phyloP scores from a whole-genome alignment of 2,797 vertebrate species.

The Bovichtus variegatus region DNA sequence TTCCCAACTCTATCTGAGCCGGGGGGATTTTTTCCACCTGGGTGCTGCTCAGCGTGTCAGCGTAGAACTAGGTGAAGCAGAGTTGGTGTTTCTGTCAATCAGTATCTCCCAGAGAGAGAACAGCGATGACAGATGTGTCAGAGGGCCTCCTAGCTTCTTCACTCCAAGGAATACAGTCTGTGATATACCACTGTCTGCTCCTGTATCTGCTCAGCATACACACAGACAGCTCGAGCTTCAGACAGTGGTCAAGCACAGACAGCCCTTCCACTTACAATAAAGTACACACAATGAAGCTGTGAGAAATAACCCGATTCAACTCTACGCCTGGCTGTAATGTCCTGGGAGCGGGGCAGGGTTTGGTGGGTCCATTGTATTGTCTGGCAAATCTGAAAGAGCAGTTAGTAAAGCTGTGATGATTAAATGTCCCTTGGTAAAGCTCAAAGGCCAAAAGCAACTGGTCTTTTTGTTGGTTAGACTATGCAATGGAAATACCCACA shows the following conservation, averaged over 20 bases:
- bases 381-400: slow-evolving; percentile 75
- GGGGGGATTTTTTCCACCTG: slow-evolving; percentile 73
- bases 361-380: slow-evolving; percentile 77
- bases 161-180: slow-evolving; percentile 61
- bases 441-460: slow-evolving; percentile 81
- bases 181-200: slow-evolving; percentile 39
- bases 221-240: slow-evolving; percentile 53
- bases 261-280: slow-evolving; percentile 57
- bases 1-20: slow-evolving; percentile 50
- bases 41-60: slow-evolving; percentile 46
- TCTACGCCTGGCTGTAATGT: slow-evolving; percentile 41
- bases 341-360: slow-evolving; percentile 59
- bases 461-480: slow-evolving; percentile 80
- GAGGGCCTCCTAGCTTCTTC: slow-evolving; percentile 48
- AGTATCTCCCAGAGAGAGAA: slow-evolving; percentile 52
- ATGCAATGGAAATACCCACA: slow-evolving; percentile 82
- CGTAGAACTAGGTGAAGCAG: slow-evolving; percentile 56
- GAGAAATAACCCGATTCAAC: slow-evolving; percentile 49
- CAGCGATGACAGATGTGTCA: slow-evolving; percentile 69
- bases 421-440: slow-evolving; percentile 75
- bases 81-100: slow-evolving; percentile 76
- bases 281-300: slow-evolving; percentile 53
- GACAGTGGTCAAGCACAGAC: slow-evolving; percentile 55
- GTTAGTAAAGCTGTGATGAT: slow-evolving; percentile 79
- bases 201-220: slow-evolving; percentile 51